Base-by-base conservation (phyloP, 2,797 vertebrate species). In the Coilia nasus region DNA sequence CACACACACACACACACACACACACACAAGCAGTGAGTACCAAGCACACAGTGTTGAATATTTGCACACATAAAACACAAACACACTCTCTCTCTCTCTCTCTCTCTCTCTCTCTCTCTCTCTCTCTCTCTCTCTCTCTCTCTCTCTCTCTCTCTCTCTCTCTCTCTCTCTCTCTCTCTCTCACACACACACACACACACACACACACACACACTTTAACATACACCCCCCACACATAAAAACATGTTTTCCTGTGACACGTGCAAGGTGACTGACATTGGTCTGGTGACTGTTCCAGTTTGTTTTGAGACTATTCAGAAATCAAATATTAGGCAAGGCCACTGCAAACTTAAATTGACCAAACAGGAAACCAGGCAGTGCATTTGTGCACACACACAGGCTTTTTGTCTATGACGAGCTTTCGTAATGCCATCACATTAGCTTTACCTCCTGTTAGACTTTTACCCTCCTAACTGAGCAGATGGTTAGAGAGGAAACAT, bases 1-100 rank as follows among this genome's bases (percentile, higher is more conserved):
- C 23, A 64, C 62, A 62, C n/a, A 64, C 62, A 67, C 62, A 67
- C 23, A 28, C 62, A 64, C 60, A 67, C 62, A 67, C 25, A 67
- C 25, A 67, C 25, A 31, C 50, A 54, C 50, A 54, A 9, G 9
- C 7, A 9, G 50, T 54, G 7, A 54, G 50, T 6, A 54, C 50
- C 21, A n/a, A 62, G n/a, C 14, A 59, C 56, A 59, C 56, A 5
- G 35, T 54, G 50, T 54, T 54, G 50, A 54, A 54, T 54, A 54
- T 54, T 54, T 54, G 9, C 50, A 54, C 50, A 54, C 9, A 54
- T 54, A 47, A 3, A 47, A n/a, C 19, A n/a, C 19, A 62, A 5
- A 62, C 59, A 62, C 59, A 21, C 59, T 12, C 54, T n/a, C n/a
- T n/a, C n/a, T n/a, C n/a, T n/a, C n/a, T n/a, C n/a, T n/a, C n/a